phyloP scores from a whole-genome alignment of 2,797 vertebrate species.

The Peromyscus nudipes region DNA sequence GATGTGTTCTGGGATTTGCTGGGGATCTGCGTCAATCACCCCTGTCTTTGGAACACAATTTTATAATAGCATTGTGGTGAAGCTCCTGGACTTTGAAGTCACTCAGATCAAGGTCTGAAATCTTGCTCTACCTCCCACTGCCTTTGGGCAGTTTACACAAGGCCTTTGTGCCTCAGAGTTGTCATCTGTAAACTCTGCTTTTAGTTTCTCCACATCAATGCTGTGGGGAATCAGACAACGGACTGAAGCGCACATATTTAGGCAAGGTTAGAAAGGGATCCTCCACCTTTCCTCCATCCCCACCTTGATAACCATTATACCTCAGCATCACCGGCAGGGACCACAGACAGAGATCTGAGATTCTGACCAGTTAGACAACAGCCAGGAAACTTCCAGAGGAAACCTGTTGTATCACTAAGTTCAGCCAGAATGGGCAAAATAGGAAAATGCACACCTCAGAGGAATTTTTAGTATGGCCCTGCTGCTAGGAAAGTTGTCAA shows the following conservation, averaged over 20 bases:
- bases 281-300: background rate
- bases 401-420: background rate
- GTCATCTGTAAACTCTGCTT: background rate
- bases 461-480: background rate
- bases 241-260: background rate
- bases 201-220: background rate
- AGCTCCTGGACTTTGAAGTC: slow-evolving; percentile 59
- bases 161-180: background rate
- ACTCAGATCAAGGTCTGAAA: slow-evolving; percentile 15
- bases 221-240: background rate
- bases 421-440: background rate
- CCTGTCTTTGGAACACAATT: background rate
- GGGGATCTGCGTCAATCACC: background rate
- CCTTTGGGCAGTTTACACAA: slow-evolving; percentile 20
- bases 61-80: slow-evolving; percentile 31
- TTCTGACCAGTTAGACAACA: background rate
- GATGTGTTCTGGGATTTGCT: background rate
- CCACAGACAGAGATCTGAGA: background rate
- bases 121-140: slow-evolving; percentile 12
- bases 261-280: background rate
- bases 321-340: background rate
- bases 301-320: background rate
- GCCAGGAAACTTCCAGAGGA: background rate
- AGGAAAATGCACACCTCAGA: background rate
- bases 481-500: slow-evolving; percentile 29